Evolutionary conservation across 2,113 vertebrate genomes (phyloP), one percentile per base, ranked within the genome.

Genomic region (Oophaga pumilio): DNA sequence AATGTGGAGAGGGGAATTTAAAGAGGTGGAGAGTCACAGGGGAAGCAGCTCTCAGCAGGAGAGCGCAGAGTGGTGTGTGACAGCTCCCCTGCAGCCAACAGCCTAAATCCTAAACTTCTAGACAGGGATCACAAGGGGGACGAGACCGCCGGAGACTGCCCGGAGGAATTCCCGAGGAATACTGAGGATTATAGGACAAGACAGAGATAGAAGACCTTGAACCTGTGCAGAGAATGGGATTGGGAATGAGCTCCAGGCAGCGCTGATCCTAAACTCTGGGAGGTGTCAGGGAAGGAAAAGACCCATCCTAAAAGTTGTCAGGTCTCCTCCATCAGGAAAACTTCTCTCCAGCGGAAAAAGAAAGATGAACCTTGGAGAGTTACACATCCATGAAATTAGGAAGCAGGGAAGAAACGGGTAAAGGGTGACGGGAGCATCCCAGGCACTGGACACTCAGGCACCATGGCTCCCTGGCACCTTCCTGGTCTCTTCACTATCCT

Each of bases 1-100:
- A 76, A 26, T 13, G 86, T 22, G 66, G 86, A 88, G 87, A 88
- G 80, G 87, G 87, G 56, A 88, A 88, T 88, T 88, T 88, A 83
- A 88, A 88, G 87, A 88, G 87, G 87, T 66, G 87, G 87, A 83
- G 87, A 88, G 86, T 76, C 59, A 81, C 49, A 82, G 68, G 79
- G 79, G 86, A 82, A 82, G 86, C 33, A 8, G 33, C 71, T 52
- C 69, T 74, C 56, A 77, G 79, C 87, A 66, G 59, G 59, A 88
- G 69, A 77, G 80, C 53, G 60, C 22, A 76, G 33, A 76, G 33
- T 20, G 53, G 86, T 50, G 43, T 49, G 71, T 88, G 80, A 88
- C 87, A 84, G 87, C 71, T 77, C 20, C 59, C 53, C 71, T n/a
- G 57, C 7, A 22, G 14, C 66, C 62, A 13, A 15, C 24, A 59